Evolutionary conservation across 2,113 vertebrate genomes (phyloP), one percentile per base, ranked within the genome.

Genomic region (Odontesthes bonariensis): DNA sequence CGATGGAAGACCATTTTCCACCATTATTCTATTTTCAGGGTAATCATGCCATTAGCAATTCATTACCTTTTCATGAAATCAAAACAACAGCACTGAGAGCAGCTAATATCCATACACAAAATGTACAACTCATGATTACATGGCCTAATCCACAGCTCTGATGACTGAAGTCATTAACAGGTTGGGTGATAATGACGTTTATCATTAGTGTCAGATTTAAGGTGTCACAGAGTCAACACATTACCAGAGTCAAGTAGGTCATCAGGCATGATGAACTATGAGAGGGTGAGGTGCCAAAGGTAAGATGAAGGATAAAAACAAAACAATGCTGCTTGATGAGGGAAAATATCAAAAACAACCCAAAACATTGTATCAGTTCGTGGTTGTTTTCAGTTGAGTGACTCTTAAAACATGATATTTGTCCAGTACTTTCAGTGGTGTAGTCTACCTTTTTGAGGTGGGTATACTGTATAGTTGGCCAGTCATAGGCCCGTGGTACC

Each of bases 51-150:
- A 86, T 91, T 88, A 87, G 86, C 82, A 82, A 88, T 68, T 85
- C 87, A 89, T 91, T 85, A 84, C 82, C 86, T 81, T 86, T 69
- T 77, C 55, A 81, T 79, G 69, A 75, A 89, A 88, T 77, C 75
- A 70, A 46, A 80, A 75, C 59, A 59, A 75, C 81, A 55, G 69
- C 19, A 27, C 72, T 58, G 69, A 79, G 78, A 71, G 76, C 73
- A 63, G 86, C 75, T 88, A 74, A 86, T 79, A 86, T 85, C 90
- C 69, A 82, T 46, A 56, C 55, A 79, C 68, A 53, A 47, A 85
- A 78, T 69, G 61, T 74, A 71, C 63, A 82, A 77, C 35, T 61
- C 81, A 72, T 59, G 71, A 58, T 35, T 44, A 66, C 14, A 0
- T 10, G 69, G 79, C 76, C 77, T 89, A 69, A 89, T 85, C 73